phyloP scores from a whole-genome alignment of 53 echinoderm and acorn worm species.

The Mesocentrotus franciscanus region DNA sequence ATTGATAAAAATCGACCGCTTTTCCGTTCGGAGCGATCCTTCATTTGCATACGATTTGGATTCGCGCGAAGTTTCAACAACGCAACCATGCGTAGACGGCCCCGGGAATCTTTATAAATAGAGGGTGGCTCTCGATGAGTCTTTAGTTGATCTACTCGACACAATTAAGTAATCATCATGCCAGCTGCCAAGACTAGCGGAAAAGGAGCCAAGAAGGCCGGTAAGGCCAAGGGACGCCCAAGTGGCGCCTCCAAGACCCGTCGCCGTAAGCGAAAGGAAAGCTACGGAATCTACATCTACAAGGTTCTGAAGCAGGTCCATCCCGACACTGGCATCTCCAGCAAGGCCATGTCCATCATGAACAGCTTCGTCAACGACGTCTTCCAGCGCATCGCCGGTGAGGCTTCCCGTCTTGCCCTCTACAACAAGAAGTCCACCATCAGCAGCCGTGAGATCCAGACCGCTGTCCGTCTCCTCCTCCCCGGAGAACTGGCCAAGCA shows the following conservation, averaged over 20 bases:
- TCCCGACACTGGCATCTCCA: slow-evolving; percentile 94
- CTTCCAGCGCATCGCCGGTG: slow-evolving; percentile 85
- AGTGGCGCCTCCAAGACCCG: slow-evolving; percentile 59
- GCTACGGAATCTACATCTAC: slow-evolving; percentile 95
- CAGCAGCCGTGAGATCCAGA: slow-evolving; percentile 87
- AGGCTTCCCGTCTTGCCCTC: slow-evolving; percentile 81
- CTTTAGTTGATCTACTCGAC: slow-evolving; percentile 51
- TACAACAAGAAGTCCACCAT: slow-evolving; percentile 91
- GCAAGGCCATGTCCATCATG: slow-evolving; percentile 85
- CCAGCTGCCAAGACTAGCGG: slow-evolving; percentile 82
- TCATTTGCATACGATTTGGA: slow-evolving; percentile 35
- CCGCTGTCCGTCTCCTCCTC: slow-evolving; percentile 86
- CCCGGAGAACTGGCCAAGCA: slow-evolving; percentile 94
- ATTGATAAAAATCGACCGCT: slow-evolving; percentile 7
- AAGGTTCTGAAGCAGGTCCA: slow-evolving; percentile 91
- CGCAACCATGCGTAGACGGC: slow-evolving; percentile 9
- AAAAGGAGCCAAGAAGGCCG: slow-evolving; percentile 89
- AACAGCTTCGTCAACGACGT: slow-evolving; percentile 93
- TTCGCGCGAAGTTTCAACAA: slow-evolving; percentile 6
- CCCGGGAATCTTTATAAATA: slow-evolving; percentile 11
- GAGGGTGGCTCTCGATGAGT: neutral
- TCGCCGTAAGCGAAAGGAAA: slow-evolving; percentile 80
- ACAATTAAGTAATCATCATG: slow-evolving; percentile 67
- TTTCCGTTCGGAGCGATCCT: neutral
- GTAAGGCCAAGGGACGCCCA: slow-evolving; percentile 75